Conservation (phyloP, 2,888 invertebrate genomes). For the Megaustenia siamemsis region DNA sequence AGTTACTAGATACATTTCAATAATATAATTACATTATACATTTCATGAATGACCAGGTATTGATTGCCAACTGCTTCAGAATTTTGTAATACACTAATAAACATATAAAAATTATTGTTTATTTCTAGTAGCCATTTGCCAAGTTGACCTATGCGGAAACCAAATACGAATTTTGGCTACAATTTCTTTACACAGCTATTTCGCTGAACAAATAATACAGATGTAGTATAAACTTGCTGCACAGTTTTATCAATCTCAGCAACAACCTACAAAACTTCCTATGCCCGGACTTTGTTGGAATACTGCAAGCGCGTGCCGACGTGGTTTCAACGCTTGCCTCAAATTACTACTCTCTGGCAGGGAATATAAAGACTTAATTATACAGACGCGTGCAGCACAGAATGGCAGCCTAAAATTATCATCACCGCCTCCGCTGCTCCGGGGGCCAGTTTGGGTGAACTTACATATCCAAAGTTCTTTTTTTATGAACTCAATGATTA, state of each 20-base stretch:
- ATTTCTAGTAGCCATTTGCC: no score
- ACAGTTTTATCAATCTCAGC: background rate
- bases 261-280: constrained; percentile 3
- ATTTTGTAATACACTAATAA: no score
- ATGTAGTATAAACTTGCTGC: background rate
- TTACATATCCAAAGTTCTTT: background rate
- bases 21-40: no score
- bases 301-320: constrained; percentile 13
- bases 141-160: no score
- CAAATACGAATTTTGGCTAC: no score
- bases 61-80: no score
- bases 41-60: no score
- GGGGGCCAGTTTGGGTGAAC: constrained; percentile 17
- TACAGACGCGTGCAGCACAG: constrained; percentile 3
- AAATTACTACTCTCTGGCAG: constrained; percentile 23
- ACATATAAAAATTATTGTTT: no score
- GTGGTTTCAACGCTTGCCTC: constrained; percentile 4
- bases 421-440: constrained; percentile 25
- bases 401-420: constrained; percentile 24
- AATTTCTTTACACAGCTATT: no score
- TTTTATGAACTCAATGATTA: background rate
- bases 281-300: background rate
- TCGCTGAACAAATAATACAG: no score
- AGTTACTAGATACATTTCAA: no score
- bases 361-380: constrained; percentile 38